Percentiles rank a stretch among this genome's conserved stretches.
phyloP scores from a whole-genome alignment of 1,140 invertebrate genomes.

The Drosophila ananassae region DNA sequence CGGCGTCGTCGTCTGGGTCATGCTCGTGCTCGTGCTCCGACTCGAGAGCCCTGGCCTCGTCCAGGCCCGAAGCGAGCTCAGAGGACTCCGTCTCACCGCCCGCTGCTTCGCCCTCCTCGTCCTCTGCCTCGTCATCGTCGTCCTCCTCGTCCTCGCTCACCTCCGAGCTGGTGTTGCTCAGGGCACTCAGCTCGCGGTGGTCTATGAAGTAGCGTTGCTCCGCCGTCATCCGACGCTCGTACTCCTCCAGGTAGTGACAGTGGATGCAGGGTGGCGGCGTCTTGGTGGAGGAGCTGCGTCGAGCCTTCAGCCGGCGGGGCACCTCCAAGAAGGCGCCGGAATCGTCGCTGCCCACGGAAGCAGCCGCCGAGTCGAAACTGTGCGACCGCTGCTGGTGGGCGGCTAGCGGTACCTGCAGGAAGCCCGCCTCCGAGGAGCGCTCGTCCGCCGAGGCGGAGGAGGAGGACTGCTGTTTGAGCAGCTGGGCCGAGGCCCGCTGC shows the following conservation, averaged over 20 bases:
- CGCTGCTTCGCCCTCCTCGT: conserved; percentile 68
- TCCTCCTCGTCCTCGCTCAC: conserved; percentile 85
- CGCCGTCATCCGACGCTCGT: conserved; percentile 86
- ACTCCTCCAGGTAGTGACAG: conserved; percentile 87
- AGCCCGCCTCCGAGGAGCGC: conserved; percentile 78
- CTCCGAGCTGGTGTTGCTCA: conserved; percentile 84
- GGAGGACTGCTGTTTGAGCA: conserved; percentile 83
- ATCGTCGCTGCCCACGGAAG: conserved; percentile 87
- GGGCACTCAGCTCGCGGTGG: conserved; percentile 83
- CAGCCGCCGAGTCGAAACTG: conserved; percentile 89
- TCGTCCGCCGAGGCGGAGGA: conserved; percentile 77
- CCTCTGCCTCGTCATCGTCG: conserved; percentile 78
- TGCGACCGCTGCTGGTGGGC: conserved; percentile 87
- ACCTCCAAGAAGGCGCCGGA: conserved; percentile 88
- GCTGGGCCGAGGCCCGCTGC: conserved; percentile 85
- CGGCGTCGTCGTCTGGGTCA: conserved; percentile 66
- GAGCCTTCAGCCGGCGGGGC: conserved; percentile 87
- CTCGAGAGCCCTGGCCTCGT: conserved; percentile 48
- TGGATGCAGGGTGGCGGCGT: conserved; percentile 87
- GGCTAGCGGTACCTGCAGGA: conserved; percentile 88
- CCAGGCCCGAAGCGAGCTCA: conserved; percentile 1
- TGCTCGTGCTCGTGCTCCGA: conserved; percentile 25
- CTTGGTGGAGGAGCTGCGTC: conserved; percentile 86
- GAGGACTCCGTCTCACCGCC: conserved; percentile 45
- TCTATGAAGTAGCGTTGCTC: conserved; percentile 75